Conservation (phyloP, 2,797 vertebrate genomes). For the Clarias laeviceps region DNA sequence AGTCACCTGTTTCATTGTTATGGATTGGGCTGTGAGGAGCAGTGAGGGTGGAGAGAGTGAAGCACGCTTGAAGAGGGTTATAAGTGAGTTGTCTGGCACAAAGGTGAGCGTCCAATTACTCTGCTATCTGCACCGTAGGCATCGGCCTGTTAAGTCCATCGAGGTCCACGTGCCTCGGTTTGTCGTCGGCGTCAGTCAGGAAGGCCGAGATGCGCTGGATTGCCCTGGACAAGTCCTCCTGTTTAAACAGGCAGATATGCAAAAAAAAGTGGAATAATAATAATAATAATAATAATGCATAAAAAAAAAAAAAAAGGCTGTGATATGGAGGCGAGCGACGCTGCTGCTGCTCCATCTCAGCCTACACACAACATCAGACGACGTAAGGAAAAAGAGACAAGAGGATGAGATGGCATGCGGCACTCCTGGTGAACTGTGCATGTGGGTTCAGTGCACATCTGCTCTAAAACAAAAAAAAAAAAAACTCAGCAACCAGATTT, state of each 20-base stretch:
- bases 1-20: slow-evolving; percentile 99
- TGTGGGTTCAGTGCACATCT: slow-evolving; percentile 79
- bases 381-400: slow-evolving; percentile 41
- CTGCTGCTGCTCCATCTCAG: slow-evolving; percentile 5
- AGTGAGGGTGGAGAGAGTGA: slow-evolving; percentile 67
- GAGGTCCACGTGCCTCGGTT: slow-evolving; percentile 77
- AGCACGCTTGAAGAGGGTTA: slow-evolving; percentile 67
- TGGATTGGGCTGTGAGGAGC: slow-evolving; percentile 98
- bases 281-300: slow-evolving; percentile 81
- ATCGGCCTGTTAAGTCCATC: slow-evolving; percentile 83
- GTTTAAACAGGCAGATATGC: slow-evolving; percentile 80
- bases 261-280: slow-evolving; percentile 66
- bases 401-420: slow-evolving; percentile 65
- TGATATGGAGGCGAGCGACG: slow-evolving; percentile 18
- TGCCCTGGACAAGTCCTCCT: slow-evolving; percentile 84
- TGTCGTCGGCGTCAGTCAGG: slow-evolving; percentile 83
- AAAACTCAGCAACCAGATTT: slow-evolving; percentile 84
- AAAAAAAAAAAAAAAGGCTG: slow-evolving; percentile 22
- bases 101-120: slow-evolving; percentile 99
- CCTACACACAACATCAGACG: slow-evolving; percentile 40
- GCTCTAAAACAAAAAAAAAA: slow-evolving; percentile 65
- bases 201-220: slow-evolving; percentile 81
- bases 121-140: slow-evolving; percentile 91
- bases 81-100: slow-evolving; percentile 98
- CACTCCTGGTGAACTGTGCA: slow-evolving; percentile 74